Percentiles rank a stretch among this genome's conserved stretches.
Conservation (phyloP, 1,140 invertebrate genomes). For the Zaprionus ghesquierei region DNA sequence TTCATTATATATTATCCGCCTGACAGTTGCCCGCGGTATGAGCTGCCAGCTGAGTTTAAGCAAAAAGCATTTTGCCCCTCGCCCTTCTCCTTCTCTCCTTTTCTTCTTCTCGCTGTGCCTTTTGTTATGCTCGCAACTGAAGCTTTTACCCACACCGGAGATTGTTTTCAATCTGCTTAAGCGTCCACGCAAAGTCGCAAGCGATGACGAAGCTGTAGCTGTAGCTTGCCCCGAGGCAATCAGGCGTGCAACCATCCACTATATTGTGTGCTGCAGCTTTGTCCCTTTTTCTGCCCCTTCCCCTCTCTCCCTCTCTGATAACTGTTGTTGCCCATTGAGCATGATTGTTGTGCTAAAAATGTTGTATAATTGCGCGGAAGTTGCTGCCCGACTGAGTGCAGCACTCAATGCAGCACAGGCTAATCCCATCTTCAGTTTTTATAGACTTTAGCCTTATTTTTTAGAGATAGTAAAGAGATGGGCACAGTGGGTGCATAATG, state of each 20-base stretch:
- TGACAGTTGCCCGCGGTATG: constrained; percentile 51
- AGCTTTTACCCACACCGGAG: constrained; percentile 68
- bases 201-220: constrained; percentile 22
- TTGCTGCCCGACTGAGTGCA: constrained; percentile 2
- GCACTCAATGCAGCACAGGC: background rate
- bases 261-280: background rate
- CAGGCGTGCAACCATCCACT: constrained; percentile 44
- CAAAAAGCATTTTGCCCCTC: constrained; percentile 26
- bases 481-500: no score
- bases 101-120: background rate
- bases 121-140: constrained; percentile 1
- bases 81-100: background rate
- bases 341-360: constrained; percentile 69
- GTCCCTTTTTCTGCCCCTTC: background rate
- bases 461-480: no score
- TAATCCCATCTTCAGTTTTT: background rate
- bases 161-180: constrained; percentile 77
- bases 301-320: background rate
- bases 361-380: constrained; percentile 68
- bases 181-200: constrained; percentile 37
- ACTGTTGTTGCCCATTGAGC: constrained; percentile 36
- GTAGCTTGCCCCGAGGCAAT: constrained; percentile 22
- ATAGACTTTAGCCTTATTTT: no score
- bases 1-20: constrained; percentile 74
- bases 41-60: constrained; percentile 12